Evolutionary conservation across 2,797 vertebrate species (phyloP).

Genomic region (Emydoidea blandingii): DNA sequence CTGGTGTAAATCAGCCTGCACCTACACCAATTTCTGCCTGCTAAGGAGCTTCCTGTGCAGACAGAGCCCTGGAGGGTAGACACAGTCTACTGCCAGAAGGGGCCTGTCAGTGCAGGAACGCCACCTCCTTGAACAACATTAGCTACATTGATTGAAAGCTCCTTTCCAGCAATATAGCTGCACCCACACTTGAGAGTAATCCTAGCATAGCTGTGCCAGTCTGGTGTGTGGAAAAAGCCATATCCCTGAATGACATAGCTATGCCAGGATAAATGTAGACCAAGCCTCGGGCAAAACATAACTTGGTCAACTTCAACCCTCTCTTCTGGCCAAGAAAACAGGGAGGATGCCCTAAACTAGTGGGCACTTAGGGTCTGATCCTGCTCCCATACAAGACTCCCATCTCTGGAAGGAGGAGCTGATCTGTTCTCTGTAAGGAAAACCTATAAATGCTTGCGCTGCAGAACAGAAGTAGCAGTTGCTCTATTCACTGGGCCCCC

Average conservation of each 20-base stretch:
- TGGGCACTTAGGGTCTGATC: not conserved
- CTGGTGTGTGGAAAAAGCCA: too few relatives aligned
- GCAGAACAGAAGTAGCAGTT: not conserved
- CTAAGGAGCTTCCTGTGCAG: not conserved
- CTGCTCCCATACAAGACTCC: not conserved
- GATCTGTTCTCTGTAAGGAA: fast-evolving
- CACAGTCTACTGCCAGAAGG: not conserved
- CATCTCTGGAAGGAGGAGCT: not conserved
- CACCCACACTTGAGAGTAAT: not conserved
- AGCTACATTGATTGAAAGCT: not conserved
- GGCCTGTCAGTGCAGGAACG: not conserved
- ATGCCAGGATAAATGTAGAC: not conserved
- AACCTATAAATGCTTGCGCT: not conserved
- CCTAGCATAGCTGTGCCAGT: too few relatives aligned
- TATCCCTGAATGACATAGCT: too few relatives aligned
- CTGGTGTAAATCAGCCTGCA: not conserved
- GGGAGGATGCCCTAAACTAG: fast-evolving
- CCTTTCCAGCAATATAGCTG: not conserved
- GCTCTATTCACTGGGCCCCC: not conserved
- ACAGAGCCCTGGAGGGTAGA: too few relatives aligned
- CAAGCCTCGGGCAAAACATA: not conserved
- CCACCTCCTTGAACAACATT: not conserved
- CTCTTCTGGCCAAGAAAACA: not conserved
- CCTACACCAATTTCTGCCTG: not conserved
- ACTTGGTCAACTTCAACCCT: not conserved